phyloP scores from a whole-genome alignment of 2,888 invertebrate species.

The Sminthurinus aureus region DNA sequence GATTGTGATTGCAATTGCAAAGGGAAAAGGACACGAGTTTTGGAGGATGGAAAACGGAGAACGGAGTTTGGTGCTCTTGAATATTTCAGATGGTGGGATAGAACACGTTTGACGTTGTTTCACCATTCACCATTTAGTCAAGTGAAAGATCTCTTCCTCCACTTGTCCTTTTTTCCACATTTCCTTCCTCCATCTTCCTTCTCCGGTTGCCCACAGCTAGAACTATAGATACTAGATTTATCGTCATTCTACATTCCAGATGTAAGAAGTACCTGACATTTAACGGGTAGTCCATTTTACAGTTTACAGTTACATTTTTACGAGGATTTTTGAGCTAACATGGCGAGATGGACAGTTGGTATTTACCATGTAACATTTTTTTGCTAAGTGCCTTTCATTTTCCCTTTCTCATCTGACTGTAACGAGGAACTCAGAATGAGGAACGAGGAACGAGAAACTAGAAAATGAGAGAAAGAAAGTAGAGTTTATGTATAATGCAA shows the following conservation, averaged over 20 bases:
- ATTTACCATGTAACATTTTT: neutral
- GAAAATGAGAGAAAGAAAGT: neutral
- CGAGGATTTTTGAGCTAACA: neutral
- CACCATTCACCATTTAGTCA: too few relatives aligned
- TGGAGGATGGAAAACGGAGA: neutral
- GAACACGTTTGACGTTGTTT: neutral
- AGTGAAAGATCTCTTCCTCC: too few relatives aligned
- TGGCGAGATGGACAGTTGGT: neutral
- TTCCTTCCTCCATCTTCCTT: neutral
- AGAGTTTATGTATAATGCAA: neutral
- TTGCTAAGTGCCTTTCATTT: neutral
- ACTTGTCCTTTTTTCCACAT: too few relatives aligned
- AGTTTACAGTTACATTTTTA: neutral
- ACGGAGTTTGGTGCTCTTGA: neutral
- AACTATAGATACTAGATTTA: too few relatives aligned
- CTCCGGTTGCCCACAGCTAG: neutral
- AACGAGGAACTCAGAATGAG: neutral
- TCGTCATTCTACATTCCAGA: too few relatives aligned
- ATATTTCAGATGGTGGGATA: conserved; percentile 1
- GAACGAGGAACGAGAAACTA: neutral
- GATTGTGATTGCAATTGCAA: neutral
- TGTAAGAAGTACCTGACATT: too few relatives aligned
- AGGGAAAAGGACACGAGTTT: neutral
- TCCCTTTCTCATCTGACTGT: neutral
- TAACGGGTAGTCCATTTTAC: neutral